Evolutionary conservation across 1,140 invertebrate genomes (phyloP), one percentile per base, ranked within the genome.

Genomic region (Musca domestica): DNA sequence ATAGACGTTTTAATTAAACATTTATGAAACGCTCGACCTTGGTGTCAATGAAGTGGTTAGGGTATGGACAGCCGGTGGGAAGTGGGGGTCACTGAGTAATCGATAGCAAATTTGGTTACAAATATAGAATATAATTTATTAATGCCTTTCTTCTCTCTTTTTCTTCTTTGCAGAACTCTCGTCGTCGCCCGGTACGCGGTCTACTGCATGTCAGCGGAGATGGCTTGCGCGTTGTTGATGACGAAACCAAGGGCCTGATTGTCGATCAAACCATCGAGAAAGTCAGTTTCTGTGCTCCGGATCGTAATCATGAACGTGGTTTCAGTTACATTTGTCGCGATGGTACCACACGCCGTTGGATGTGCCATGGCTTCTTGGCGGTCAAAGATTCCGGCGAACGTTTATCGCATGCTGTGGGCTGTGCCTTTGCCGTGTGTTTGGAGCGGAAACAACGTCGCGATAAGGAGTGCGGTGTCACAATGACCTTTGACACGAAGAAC

Each of bases 191-290:
- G 7, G 89, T 96, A 3, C 89, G 95, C 73, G 94, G 95, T 2
- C 87, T 96, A 69, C 86, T 99, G 14, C 96, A 98, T 81, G 95
- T 99, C 2, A 98, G 96, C 66, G 98, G 97, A 1, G 98, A 99
- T 84, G 96, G 97, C 9, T 84, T 99, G 22, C 86, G 98, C 9
- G 97, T 99, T 1, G 98, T 99, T 0, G 98, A 99, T 83, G 96
- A 99, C 76, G 96, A 98, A 76, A 98, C 96, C 10, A 99, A 98
- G 85, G 97, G 96, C 25, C 86, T 99, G 56, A 96, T 99, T 71
- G 96, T 99, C 15, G 98, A 99, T 85, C 98, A 99, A 84, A 99
- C 98, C 3, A 99, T 99, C 70, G 98, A 99, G 80, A 99, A 99
- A 83, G 98, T 99, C 0, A 99, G 97, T 3, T 99, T 99, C 83